These are phyloP conservation scores for Engystomops pustulosus DNA, from an alignment of 2,113 vertebrate species.

Conservation along the genomic window DNA sequence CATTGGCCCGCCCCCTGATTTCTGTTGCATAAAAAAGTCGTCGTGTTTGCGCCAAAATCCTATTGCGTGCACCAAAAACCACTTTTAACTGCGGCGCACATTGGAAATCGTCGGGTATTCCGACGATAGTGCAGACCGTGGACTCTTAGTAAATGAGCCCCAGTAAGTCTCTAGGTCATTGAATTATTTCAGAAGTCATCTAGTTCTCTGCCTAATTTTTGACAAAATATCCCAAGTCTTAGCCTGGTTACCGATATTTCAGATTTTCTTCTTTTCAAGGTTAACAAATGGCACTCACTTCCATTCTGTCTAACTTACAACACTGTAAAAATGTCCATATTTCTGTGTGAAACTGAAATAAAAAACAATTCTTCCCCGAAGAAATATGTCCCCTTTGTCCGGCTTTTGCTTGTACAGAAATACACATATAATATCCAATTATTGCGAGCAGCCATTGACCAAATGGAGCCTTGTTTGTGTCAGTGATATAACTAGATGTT, in stretches of 20 bases:
- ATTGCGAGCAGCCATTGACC: background rate
- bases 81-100: no score
- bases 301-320: background rate
- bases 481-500: background rate
- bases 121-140: no score
- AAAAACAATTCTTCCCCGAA: background rate
- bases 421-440: conserved; percentile 38
- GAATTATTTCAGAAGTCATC: background rate
- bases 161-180: background rate
- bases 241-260: background rate
- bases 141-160: no score
- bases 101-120: no score
- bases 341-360: background rate
- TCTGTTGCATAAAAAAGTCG: no score
- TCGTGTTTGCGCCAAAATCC: no score
- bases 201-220: background rate
- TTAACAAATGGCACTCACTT: background rate
- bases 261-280: background rate
- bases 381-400: background rate
- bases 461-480: background rate
- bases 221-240: background rate
- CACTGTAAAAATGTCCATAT: background rate
- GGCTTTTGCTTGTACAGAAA: background rate
- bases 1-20: no score
- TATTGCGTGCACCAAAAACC: no score